Evolutionary conservation across 2,888 invertebrate species (phyloP).

Genomic region (Agrochola litura): DNA sequence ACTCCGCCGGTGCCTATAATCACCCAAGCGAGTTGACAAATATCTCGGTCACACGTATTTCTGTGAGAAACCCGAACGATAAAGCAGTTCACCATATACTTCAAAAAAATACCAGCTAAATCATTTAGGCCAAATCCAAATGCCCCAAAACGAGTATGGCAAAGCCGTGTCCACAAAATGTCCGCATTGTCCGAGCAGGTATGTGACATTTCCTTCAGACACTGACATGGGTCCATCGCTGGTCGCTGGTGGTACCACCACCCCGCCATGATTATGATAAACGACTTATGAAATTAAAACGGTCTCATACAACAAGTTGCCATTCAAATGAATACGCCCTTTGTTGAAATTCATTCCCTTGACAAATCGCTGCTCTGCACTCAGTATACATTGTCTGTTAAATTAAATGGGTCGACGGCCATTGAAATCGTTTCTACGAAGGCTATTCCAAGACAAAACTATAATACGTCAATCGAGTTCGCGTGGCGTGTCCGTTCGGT

Average conservation of each 20-base stretch:
- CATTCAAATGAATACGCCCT: conserved; percentile 88
- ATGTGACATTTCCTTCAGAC: conserved; percentile 88
- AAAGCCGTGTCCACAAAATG: conserved; percentile 78
- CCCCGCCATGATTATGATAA: conserved; percentile 89
- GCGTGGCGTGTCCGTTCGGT: conserved; percentile 80
- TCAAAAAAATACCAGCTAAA: conserved; percentile 59
- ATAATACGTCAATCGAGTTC: conserved; percentile 85
- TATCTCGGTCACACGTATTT: conserved; percentile 69
- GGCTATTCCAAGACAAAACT: conserved; percentile 85
- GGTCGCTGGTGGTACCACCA: conserved; percentile 61
- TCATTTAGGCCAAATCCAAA: conserved; percentile 67
- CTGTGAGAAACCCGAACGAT: conserved; percentile 51
- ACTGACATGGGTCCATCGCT: conserved; percentile 86
- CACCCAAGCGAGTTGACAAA: conserved; percentile 71
- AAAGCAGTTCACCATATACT: conserved; percentile 49
- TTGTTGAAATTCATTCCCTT: conserved; percentile 89
- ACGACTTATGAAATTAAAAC: conserved; percentile 91
- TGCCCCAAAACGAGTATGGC: conserved; percentile 68
- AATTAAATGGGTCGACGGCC: conserved; percentile 85
- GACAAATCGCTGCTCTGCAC: conserved; percentile 88
- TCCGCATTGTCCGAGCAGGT: conserved; percentile 85
- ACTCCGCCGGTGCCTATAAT: conserved; percentile 69
- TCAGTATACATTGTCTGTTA: conserved; percentile 86
- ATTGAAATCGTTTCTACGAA: conserved; percentile 86
- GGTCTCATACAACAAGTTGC: conserved; percentile 89